A percentile compares a stretch with the other conserved stretches of the same genome.
phyloP scores from a whole-genome alignment of 2,113 vertebrate species.

The Ochotona curzoniae region DNA sequence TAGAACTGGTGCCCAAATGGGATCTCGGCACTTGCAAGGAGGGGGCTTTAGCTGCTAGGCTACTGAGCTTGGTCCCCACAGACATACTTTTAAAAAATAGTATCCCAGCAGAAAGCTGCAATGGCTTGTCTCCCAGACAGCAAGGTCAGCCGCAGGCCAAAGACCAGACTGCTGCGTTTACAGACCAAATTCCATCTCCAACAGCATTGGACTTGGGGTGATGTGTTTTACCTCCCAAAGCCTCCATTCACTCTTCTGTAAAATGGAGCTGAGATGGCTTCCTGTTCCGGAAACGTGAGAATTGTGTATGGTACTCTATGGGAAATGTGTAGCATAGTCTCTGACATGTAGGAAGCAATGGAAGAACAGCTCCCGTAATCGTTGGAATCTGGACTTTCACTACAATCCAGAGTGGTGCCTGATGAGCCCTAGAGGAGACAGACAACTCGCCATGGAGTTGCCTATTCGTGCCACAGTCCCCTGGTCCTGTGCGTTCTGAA shows the following conservation, averaged over 20 bases:
- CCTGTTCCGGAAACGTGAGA: not conserved
- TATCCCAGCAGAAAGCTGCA: not conserved
- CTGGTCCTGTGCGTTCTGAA: not conserved
- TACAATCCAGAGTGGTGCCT: conserved; percentile 7
- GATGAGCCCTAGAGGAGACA: not conserved
- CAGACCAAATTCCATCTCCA: not conserved
- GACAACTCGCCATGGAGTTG: not conserved
- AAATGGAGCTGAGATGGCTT: conserved; percentile 5
- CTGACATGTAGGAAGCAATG: conserved; percentile 33
- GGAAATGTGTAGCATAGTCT: not conserved
- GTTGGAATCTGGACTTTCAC: not conserved
- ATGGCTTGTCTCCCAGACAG: not conserved
- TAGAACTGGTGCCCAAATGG: too few species aligned
- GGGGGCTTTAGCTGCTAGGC: too few species aligned
- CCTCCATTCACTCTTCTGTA: not conserved
- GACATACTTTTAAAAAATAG: too few species aligned
- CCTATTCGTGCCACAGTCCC: not conserved
- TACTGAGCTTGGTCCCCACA: too few species aligned
- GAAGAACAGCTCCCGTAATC: not conserved
- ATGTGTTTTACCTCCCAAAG: conserved; percentile 14
- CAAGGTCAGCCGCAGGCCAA: not conserved
- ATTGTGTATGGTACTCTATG: not conserved
- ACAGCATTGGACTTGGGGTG: conserved; percentile 13
- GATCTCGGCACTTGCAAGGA: too few species aligned
- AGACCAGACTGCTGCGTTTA: not conserved